These are phyloP conservation scores for Percina caprodes DNA, from an alignment of 2,113 vertebrate genomes.

Conservation along the genomic window DNA sequence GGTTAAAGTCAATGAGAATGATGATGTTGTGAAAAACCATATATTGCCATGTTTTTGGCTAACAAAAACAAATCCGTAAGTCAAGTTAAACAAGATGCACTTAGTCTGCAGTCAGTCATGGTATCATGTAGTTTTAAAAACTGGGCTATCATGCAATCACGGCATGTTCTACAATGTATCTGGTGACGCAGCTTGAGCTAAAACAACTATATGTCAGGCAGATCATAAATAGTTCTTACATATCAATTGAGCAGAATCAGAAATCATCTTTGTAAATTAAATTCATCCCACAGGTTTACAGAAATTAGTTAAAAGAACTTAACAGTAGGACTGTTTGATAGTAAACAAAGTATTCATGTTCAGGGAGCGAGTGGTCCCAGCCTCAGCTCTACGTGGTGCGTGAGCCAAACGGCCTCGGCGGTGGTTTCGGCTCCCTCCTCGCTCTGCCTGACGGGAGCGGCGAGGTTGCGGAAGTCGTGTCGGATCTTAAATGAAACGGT, in stretches of 20 bases:
- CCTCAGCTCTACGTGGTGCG: slow-evolving; percentile 94
- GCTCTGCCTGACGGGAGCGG: slow-evolving; percentile 88
- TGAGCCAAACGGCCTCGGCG: slow-evolving; percentile 93
- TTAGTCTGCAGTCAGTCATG: slow-evolving; percentile 4
- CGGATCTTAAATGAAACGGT: slow-evolving; percentile 95
- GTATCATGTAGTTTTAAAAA: slow-evolving; percentile 12
- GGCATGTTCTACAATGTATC: neutral
- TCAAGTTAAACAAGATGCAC: neutral
- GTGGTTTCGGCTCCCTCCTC: slow-evolving; percentile 86
- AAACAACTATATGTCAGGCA: neutral
- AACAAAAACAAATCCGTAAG: neutral
- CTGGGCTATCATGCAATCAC: neutral
- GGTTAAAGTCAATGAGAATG: slow-evolving; percentile 5
- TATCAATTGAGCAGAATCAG: slow-evolving; percentile 56
- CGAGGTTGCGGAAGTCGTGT: slow-evolving; percentile 96
- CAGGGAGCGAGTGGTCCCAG: slow-evolving; percentile 92
- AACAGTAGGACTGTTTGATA: slow-evolving; percentile 29
- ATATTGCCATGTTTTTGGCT: neutral
- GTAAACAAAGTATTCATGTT: slow-evolving; percentile 29
- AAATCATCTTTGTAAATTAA: slow-evolving; percentile 48
- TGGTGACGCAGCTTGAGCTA: slow-evolving; percentile 1
- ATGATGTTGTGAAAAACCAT: neutral
- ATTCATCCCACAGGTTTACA: slow-evolving; percentile 15
- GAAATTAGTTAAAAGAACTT: slow-evolving; percentile 28
- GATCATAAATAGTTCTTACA: neutral